Evolutionary conservation across 2,113 vertebrate genomes (phyloP), one percentile per base, ranked within the genome.

Genomic region (Vanacampus margaritifer): DNA sequence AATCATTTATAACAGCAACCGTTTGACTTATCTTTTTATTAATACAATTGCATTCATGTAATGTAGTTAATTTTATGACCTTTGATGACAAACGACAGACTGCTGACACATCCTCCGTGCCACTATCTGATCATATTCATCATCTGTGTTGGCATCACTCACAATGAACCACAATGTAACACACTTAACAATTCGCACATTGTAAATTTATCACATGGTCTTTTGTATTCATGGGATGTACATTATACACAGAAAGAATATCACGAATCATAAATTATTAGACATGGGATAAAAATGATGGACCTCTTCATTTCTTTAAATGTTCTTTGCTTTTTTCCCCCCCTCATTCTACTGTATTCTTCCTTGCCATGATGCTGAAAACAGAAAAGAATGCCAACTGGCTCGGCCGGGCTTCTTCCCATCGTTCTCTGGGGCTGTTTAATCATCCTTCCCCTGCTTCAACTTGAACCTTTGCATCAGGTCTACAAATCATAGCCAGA

Each of bases 401-500:
- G 51, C 73, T 32, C 43, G n/a, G n/a, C n/a, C 39, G 39, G 45
- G 68, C 76, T 61, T 45, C 65, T 67, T 88, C 71, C 75, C 56
- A 8, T 72, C 78, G 59, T 66, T 88, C 69, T 75, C 57, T 5
- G 67, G 75, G 17, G 32, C 76, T 79, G 56, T 45, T 81, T 83
- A 78, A 75, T 84, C 82, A 72, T 37, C 12, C 66, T 73, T 74
- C 71, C 67, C 71, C 67, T 32, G 69, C 71, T 77, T 81, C 72
- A 84, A 84, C 69, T 76, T 56, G 75, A 72, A 79, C 74, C 79
- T 71, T 73, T 83, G 73, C 73, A 72, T 72, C 73, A 79, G 74
- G 56, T 71, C 79, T 39, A 76, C 82, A 80, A 85, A 87, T 86
- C 80, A 82, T 65, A 68, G 67, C 74, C 75, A 58, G 64, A 70